These are phyloP conservation scores for Florisuga fusca DNA, from an alignment of 2,797 vertebrate genomes.

Conservation along the genomic window DNA sequence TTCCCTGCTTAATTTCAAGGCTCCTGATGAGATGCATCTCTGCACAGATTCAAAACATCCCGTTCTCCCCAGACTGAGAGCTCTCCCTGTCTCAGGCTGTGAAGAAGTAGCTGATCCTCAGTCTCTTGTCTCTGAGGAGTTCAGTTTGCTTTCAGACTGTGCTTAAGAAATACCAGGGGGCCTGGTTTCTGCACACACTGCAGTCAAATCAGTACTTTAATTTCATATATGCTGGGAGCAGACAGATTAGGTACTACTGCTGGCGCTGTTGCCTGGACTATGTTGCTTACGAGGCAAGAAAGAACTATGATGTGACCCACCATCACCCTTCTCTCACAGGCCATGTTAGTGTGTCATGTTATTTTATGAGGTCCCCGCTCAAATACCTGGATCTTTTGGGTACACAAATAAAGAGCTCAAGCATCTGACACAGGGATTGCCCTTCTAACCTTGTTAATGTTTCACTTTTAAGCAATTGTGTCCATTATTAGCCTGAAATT, in stretches of 20 bases:
- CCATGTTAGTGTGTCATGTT: not conserved
- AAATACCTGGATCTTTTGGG: not conserved
- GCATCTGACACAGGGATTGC: not conserved
- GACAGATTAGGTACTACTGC: not conserved
- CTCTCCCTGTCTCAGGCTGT: not conserved
- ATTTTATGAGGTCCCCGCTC: not conserved
- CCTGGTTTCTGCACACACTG: not conserved
- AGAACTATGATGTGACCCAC: not conserved
- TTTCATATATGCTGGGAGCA: not conserved
- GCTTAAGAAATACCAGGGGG: not conserved
- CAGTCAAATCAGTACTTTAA: not conserved
- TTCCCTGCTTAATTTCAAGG: not conserved
- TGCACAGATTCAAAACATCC: not conserved
- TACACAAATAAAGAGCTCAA: not conserved
- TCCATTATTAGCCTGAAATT: not conserved
- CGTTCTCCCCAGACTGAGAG: accelerated
- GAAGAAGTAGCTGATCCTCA: not conserved
- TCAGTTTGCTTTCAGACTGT: not conserved
- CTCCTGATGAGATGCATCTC: not conserved
- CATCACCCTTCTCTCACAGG: not conserved
- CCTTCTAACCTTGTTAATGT: not conserved
- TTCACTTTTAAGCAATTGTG: not conserved
- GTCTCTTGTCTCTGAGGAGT: not conserved
- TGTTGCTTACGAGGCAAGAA: not conserved
- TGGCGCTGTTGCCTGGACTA: not conserved